Conservation (phyloP, 2,797 vertebrate species). For the Chloroceryle amazona region DNA sequence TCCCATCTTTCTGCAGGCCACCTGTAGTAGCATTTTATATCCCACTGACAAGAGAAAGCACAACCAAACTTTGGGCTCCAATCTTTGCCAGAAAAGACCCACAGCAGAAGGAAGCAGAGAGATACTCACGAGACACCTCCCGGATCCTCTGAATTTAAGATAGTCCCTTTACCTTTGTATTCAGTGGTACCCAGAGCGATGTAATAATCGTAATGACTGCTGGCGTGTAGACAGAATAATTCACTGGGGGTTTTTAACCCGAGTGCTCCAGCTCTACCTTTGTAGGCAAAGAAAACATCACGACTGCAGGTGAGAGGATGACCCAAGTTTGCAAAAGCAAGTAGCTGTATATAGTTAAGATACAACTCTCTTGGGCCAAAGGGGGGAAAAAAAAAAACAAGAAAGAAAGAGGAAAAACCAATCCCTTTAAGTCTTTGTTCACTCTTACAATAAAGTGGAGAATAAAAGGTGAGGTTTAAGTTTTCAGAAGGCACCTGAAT, state of each 20-base stretch:
- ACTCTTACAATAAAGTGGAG: not conserved
- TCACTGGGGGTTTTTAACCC: not conserved
- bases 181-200: not conserved
- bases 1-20: not conserved
- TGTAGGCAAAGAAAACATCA: not conserved
- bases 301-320: not conserved
- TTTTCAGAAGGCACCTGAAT: constrained; percentile 39
- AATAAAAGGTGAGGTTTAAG: not conserved
- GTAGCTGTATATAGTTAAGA: not conserved
- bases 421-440: not conserved
- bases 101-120: not conserved
- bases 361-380: constrained; percentile 7
- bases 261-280: constrained; percentile 10
- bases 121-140: constrained; percentile 21
- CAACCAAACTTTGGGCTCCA: constrained; percentile 14
- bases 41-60: not conserved
- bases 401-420: not conserved
- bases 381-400: not conserved
- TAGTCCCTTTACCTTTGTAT: not conserved
- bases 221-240: not conserved
- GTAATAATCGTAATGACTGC: not conserved
- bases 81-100: constrained; percentile 37
- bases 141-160: constrained; percentile 14
- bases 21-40: not conserved
- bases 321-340: not conserved